phyloP scores from a whole-genome alignment of 2,113 vertebrate species.

The Echinops telfairi region DNA sequence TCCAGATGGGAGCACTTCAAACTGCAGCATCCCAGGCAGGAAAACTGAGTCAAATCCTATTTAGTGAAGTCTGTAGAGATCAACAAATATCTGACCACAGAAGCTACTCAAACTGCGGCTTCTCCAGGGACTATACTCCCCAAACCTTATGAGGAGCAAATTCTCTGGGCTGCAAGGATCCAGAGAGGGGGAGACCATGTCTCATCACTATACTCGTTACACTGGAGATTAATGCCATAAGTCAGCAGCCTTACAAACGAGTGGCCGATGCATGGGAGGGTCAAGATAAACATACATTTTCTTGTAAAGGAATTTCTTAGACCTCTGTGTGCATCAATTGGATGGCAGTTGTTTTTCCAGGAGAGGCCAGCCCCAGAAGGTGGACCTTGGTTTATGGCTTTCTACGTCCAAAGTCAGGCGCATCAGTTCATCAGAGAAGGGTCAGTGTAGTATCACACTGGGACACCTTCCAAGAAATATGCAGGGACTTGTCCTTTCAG shows the following conservation, averaged over 20 bases:
- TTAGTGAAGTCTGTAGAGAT: conserved; percentile 63
- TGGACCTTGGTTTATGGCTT: not conserved
- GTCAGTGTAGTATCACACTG: not conserved
- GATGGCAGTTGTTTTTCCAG: not conserved
- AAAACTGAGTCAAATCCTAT: conserved; percentile 65
- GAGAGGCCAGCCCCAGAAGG: not conserved
- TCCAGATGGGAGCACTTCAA: conserved; percentile 67
- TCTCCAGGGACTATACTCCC: not conserved
- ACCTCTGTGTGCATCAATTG: conserved; percentile 6
- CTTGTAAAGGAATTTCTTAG: conserved; percentile 38
- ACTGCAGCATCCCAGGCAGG: conserved; percentile 49
- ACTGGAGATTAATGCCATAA: not conserved
- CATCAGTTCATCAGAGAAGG: not conserved
- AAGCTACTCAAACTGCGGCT: conserved; percentile 34
- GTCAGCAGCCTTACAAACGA: conserved; percentile 17
- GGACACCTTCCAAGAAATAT: not conserved
- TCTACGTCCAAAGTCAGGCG: not conserved
- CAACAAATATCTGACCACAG: conserved; percentile 54
- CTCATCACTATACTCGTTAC: not conserved
- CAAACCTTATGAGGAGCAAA: not conserved
- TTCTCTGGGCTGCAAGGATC: not conserved
- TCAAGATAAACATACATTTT: not conserved
- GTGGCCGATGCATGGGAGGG: not conserved
- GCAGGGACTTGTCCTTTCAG: not conserved
- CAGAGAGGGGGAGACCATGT: not conserved